Percentiles rank a stretch among this genome's conserved stretches.
Evolutionary conservation across 2,888 invertebrate genomes (phyloP).

Genomic region (Drosophila picticornis): DNA sequence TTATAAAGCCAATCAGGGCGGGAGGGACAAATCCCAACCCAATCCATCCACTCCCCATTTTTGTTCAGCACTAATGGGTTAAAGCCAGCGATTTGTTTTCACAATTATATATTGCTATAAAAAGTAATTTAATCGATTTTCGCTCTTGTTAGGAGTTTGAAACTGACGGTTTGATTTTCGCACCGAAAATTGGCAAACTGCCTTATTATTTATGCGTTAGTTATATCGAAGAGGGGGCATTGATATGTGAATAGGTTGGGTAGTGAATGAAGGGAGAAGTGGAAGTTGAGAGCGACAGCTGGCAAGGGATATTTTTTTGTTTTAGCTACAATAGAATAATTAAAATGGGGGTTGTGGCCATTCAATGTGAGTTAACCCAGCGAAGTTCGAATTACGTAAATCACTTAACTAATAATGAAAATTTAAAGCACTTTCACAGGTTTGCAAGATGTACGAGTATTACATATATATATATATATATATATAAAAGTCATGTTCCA

Average conservation of each 20-base stretch:
- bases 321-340: constrained; percentile 34
- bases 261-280: not conserved
- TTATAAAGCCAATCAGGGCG: constrained; percentile 56
- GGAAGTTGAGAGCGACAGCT: constrained; percentile 44
- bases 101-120: constrained; percentile 39
- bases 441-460: not conserved
- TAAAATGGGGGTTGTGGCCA: constrained; percentile 16
- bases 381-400: not conserved
- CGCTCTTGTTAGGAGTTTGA: constrained; percentile 51
- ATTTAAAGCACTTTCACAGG: not conserved
- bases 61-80: constrained; percentile 56
- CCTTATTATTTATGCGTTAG: constrained; percentile 74
- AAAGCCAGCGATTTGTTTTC: constrained; percentile 38
- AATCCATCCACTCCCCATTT: not conserved
- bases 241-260: not conserved
- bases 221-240: constrained; percentile 19
- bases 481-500: not conserved
- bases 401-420: not conserved
- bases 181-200: constrained; percentile 62
- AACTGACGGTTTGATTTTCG: constrained; percentile 36
- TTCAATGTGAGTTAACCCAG: constrained; percentile 19
- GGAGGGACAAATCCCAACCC: not conserved
- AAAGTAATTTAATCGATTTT: constrained; percentile 66
- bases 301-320: constrained; percentile 27
- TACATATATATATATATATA: not conserved